Evolutionary conservation across 1,140 invertebrate genomes (phyloP).

Genomic region (Pogonus chalceus): DNA sequence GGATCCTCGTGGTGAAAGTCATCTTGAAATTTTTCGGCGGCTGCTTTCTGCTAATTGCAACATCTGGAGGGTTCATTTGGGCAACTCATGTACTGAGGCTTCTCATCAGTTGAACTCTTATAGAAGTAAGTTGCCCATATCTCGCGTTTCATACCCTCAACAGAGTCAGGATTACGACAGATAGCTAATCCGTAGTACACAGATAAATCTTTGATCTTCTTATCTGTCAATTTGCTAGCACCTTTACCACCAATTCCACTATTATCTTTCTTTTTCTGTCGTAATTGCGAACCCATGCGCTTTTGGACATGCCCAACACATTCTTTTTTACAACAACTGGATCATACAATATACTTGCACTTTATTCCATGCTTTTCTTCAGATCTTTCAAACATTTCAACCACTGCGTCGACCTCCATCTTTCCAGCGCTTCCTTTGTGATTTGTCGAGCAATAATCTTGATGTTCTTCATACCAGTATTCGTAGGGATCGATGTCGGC

Average conservation of each 20-base stretch:
- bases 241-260: constrained; percentile 16
- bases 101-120: constrained; percentile 19
- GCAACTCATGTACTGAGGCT: constrained; percentile 22
- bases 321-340: constrained; percentile 18
- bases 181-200: constrained; percentile 26
- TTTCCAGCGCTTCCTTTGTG: constrained; percentile 20
- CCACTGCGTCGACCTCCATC: constrained; percentile 21
- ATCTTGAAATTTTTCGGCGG: background rate
- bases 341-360: constrained; percentile 16
- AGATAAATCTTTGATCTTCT: constrained; percentile 17
- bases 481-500: constrained; percentile 12
- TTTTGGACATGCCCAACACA: constrained; percentile 25
- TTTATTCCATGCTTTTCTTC: constrained; percentile 11
- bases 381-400: constrained; percentile 16
- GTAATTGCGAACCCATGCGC: constrained; percentile 20
- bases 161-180: constrained; percentile 18
- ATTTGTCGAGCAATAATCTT: constrained; percentile 16
- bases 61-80: constrained; percentile 14
- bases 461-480: constrained; percentile 16
- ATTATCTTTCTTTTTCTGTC: constrained; percentile 14
- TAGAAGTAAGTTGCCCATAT: constrained; percentile 23
- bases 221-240: constrained; percentile 18
- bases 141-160: constrained; percentile 22
- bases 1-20: background rate
- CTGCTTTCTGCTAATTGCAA: constrained; percentile 18